Evolutionary conservation across 2,797 vertebrate species (phyloP).

Genomic region (Catostomus latipinnis): DNA sequence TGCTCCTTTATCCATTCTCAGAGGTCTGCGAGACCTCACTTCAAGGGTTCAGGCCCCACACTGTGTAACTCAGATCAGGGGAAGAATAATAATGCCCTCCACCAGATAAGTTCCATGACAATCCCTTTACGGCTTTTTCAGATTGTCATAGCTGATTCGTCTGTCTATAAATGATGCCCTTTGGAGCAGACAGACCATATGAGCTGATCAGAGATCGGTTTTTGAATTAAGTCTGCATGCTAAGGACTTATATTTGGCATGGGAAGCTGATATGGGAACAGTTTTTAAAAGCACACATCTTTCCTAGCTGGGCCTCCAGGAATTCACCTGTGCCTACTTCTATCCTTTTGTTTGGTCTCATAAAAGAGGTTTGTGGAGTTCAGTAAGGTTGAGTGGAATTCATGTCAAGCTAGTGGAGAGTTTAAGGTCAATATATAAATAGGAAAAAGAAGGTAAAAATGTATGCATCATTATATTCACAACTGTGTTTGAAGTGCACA

Average conservation of each 20-base stretch:
- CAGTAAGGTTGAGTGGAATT: slow-evolving; percentile 23
- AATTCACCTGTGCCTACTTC: slow-evolving; percentile 28
- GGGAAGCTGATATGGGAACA: slow-evolving; percentile 36
- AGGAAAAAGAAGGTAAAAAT: neutral
- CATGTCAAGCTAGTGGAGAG: slow-evolving; percentile 10
- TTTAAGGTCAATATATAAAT: slow-evolving; percentile 5
- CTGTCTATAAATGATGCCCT: slow-evolving; percentile 60
- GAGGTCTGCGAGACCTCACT: slow-evolving; percentile 48
- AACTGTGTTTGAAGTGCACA: too few relatives aligned
- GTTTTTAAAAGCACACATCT: neutral
- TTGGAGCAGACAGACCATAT: slow-evolving; percentile 17
- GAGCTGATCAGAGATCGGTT: slow-evolving; percentile 44
- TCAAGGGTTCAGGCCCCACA: slow-evolving; percentile 70
- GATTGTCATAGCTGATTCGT: slow-evolving; percentile 62
- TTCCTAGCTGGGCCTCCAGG: slow-evolving; percentile 1
- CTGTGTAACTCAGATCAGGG: slow-evolving; percentile 73
- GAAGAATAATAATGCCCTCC: slow-evolving; percentile 78
- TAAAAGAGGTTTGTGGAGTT: slow-evolving; percentile 30
- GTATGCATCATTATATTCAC: too few relatives aligned
- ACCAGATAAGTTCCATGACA: slow-evolving; percentile 77
- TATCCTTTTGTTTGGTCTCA: slow-evolving; percentile 21
- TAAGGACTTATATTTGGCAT: slow-evolving; percentile 6
- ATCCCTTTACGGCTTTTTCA: slow-evolving; percentile 73
- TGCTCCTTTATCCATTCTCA: slow-evolving; percentile 43
- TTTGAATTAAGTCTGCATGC: slow-evolving; percentile 8